Evolutionary conservation across 2,888 invertebrate species (phyloP), one percentile per base, ranked within the genome.

Genomic region (Congeria kusceri): DNA sequence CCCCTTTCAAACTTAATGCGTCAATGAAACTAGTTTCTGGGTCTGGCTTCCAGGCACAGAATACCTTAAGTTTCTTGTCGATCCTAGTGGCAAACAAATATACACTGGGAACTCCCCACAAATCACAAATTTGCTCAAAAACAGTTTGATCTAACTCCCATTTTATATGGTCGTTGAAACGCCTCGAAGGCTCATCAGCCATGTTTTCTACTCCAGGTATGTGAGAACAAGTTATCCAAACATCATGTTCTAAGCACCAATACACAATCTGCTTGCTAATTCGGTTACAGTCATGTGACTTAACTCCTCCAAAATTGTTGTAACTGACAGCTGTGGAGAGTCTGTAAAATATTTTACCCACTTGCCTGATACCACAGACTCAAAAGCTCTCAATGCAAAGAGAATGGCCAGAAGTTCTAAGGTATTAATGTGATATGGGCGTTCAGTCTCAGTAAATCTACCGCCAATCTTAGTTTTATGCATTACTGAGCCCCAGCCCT

Each of bases 311-410:
- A 56, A 68, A 58, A 23, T 73, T 71, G 28, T 73, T 76, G 44
- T 80, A 84, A 29, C 32, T 46, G 9, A 77, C 67, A n/a, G 77
- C 58, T 58, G 69, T 59, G 74, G 71, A 32, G 74, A 77, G 28
- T 83, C 80, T 5, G 62, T 29, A 7, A 66, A 63, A 13, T 78
- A 25, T 32, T 70, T 56, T 5, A 79, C 25, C 62, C 82, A 79
- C 32, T 59, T 63, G 23, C 58, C 25, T 25, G n/a, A 27, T 1
- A 72, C 18, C 7, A 44, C 13, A 13, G 63, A 27, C 27, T 46
- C 29, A 56, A 76, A 77, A 25, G 68, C 25, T 44, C 64, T 49
- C n/a, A 80, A 46, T 25, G 73, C 70, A 62, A 66, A 49, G 11
- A 47, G 57, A 23, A 47, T 67, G 25, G 84, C 75, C 58, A 64